These are phyloP conservation scores for Cydia splendana DNA, from an alignment of 1,140 invertebrate species.

Conservation along the genomic window DNA sequence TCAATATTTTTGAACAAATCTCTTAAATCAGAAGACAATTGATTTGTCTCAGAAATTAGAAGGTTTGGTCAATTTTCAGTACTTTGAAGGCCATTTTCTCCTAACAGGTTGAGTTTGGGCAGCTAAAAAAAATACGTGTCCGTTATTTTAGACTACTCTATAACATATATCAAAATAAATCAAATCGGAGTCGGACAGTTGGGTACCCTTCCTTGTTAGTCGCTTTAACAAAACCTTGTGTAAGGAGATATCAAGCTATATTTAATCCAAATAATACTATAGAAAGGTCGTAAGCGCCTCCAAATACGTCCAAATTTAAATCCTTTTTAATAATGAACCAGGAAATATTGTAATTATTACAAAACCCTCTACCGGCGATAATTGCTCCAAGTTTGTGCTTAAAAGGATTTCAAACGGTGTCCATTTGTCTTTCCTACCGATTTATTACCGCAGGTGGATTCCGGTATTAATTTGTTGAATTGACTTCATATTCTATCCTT, in stretches of 20 bases:
- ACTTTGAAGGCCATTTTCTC: too few species aligned
- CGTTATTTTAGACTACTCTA: too few species aligned
- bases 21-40: too few species aligned
- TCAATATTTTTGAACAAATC: too few species aligned
- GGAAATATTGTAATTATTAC: slow-evolving; percentile 4
- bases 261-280: neutral
- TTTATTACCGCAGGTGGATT: neutral
- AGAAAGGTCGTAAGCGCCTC: neutral
- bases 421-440: neutral
- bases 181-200: too few species aligned
- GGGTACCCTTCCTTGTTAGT: too few species aligned
- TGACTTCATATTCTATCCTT: neutral
- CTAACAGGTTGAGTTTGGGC: too few species aligned
- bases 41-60: too few species aligned
- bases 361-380: slow-evolving; percentile 1
- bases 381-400: slow-evolving; percentile 12
- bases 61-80: too few species aligned
- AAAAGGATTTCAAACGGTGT: slow-evolving; percentile 3
- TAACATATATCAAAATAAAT: too few species aligned
- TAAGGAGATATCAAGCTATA: neutral
- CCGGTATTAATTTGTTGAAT: neutral
- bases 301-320: neutral
- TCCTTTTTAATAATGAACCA: neutral
- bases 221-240: neutral
- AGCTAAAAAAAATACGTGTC: too few species aligned